These are phyloP conservation scores for Apogon hyalosoma DNA, from an alignment of 2,797 vertebrate species.

Conservation along the genomic window DNA sequence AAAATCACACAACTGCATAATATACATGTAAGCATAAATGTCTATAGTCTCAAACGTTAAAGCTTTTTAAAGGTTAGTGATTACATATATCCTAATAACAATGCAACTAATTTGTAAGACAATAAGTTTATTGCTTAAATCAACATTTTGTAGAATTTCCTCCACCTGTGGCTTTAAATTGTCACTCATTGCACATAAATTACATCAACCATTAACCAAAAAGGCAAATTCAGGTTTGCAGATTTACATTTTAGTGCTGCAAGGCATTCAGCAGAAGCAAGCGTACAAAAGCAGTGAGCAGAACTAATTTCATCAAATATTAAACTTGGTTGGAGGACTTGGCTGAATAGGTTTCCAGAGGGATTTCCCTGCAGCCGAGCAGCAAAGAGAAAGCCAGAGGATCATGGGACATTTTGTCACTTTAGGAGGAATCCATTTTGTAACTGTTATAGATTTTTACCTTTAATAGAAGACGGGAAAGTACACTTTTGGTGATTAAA, in stretches of 20 bases:
- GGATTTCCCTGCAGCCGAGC: conserved; percentile 57
- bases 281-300: conserved; percentile 77
- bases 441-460: not conserved
- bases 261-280: conserved; percentile 68
- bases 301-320: conserved; percentile 90
- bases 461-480: no score
- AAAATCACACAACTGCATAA: not conserved
- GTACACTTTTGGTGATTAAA: not conserved
- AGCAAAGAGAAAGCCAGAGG: conserved; percentile 43
- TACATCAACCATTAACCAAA: conserved; percentile 37
- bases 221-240: conserved; percentile 27
- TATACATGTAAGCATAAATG: conserved; percentile 9
- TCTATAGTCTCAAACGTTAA: conserved; percentile 1
- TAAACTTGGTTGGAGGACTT: conserved; percentile 78
- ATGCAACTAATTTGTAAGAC: not conserved
- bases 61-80: conserved; percentile 2
- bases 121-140: conserved; percentile 20
- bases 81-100: conserved; percentile 5
- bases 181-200: conserved; percentile 48
- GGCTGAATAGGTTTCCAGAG: conserved; percentile 55
- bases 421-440: conserved; percentile 50
- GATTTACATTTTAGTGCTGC: conserved; percentile 40
- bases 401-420: conserved; percentile 54
- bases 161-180: conserved; percentile 35
- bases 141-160: conserved; percentile 11